Conservation (phyloP, 2,797 vertebrate genomes). For the Hybognathus amarus region DNA sequence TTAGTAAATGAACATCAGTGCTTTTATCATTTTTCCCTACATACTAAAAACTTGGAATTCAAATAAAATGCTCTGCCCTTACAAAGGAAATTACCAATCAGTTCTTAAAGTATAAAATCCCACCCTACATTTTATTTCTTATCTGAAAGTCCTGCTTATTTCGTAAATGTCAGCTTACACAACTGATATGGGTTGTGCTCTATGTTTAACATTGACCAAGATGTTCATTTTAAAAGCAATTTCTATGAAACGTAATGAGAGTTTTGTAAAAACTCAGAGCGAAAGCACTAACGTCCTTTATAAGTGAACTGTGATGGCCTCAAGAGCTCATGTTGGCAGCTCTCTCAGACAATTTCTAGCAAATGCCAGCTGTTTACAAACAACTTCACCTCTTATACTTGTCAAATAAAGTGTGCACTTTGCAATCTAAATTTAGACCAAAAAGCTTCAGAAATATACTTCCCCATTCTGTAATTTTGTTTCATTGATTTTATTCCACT, state of each 20-base stretch:
- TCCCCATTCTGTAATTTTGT: not conserved
- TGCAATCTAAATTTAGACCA: not conserved
- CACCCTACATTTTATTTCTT: not conserved
- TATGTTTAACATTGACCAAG: not conserved
- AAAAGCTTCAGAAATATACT: slow-evolving; percentile 40
- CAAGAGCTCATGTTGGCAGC: not conserved
- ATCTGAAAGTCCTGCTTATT: too few species aligned
- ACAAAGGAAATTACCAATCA: not conserved
- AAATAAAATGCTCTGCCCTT: not conserved
- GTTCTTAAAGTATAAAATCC: not conserved
- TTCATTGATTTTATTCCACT: not conserved
- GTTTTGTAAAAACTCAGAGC: not conserved
- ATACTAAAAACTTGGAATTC: not conserved
- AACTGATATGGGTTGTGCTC: not conserved
- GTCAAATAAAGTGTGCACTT: slow-evolving; percentile 29
- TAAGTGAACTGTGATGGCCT: slow-evolving; percentile 12
- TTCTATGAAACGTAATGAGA: not conserved
- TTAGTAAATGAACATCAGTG: too few species aligned
- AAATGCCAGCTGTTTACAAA: slow-evolving; percentile 7
- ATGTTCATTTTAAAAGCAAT: not conserved
- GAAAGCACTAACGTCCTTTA: not conserved
- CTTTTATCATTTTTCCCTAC: too few species aligned
- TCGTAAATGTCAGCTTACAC: not conserved
- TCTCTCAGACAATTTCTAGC: slow-evolving; percentile 22
- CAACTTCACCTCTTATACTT: slow-evolving; percentile 12